Conservation (phyloP, 2,888 invertebrate species). For the Philereme transversata region DNA sequence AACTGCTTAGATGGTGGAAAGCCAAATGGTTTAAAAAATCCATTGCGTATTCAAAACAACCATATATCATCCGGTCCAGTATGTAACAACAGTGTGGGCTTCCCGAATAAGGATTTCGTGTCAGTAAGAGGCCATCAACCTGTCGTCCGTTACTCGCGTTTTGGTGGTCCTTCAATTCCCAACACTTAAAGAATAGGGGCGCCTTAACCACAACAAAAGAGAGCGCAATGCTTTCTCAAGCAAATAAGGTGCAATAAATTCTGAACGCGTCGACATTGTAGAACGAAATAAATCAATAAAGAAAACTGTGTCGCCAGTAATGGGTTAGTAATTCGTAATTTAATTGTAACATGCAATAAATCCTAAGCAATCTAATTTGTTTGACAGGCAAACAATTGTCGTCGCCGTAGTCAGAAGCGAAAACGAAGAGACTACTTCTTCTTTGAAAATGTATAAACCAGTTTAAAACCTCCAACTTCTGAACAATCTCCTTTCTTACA, state of each 20-base stretch:
- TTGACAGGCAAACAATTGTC: slow-evolving; percentile 20
- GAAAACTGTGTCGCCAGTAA: slow-evolving; percentile 64
- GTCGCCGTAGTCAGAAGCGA: background rate
- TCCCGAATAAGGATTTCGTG: slow-evolving; percentile 7
- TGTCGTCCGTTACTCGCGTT: slow-evolving; percentile 31
- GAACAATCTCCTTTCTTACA: too few species aligned
- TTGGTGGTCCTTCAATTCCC: slow-evolving; percentile 39
- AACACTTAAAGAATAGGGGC: slow-evolving; percentile 32
- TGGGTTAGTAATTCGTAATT: slow-evolving; percentile 58
- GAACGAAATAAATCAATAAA: slow-evolving; percentile 66
- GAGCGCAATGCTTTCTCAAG: slow-evolving; percentile 37
- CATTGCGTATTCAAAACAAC: too few species aligned
- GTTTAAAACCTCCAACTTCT: too few species aligned
- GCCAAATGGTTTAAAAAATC: too few species aligned
- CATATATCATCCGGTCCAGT: too few species aligned
- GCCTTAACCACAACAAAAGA: slow-evolving; percentile 38
- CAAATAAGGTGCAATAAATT: slow-evolving; percentile 49
- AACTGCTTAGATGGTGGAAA: too few species aligned
- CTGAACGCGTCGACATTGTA: slow-evolving; percentile 43
- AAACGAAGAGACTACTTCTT: background rate
- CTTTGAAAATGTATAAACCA: background rate
- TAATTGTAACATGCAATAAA: slow-evolving; percentile 66
- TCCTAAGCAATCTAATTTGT: slow-evolving; percentile 63
- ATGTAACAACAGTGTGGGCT: background rate
- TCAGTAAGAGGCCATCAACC: slow-evolving; percentile 15